A percentile compares a stretch with the other conserved stretches of the same genome.
phyloP scores from a whole-genome alignment of 2,888 invertebrate genomes.

The Lysandra coridon region DNA sequence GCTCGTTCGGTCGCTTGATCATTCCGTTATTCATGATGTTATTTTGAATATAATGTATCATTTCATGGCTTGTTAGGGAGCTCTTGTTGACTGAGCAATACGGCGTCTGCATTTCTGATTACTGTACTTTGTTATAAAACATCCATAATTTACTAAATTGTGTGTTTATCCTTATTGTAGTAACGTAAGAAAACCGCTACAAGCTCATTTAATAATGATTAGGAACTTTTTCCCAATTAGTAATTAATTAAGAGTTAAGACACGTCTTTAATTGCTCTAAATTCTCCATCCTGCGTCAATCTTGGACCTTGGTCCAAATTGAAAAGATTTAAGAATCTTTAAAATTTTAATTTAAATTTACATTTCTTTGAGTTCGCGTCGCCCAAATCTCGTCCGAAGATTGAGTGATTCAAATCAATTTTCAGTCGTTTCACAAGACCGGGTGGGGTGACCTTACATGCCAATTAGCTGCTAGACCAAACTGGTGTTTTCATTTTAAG shows the following conservation, averaged over 20 bases:
- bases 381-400: neutral
- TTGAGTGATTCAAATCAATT: neutral
- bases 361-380: neutral
- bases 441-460: slow-evolving; percentile 21
- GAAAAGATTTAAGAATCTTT: neutral
- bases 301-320: neutral
- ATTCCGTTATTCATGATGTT: slow-evolving; percentile 36
- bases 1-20: slow-evolving; percentile 36
- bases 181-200: too few species aligned
- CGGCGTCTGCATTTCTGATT: slow-evolving; percentile 11
- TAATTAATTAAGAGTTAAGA: neutral
- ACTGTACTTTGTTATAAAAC: neutral
- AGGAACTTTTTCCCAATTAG: too few species aligned
- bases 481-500: slow-evolving; percentile 26
- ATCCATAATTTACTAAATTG: too few species aligned
- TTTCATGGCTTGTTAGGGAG: slow-evolving; percentile 20
- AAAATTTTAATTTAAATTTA: too few species aligned
- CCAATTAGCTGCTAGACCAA: slow-evolving; percentile 23
- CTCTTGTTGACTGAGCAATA: neutral
- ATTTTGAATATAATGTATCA: slow-evolving; percentile 31
- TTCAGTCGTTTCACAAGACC: slow-evolving; percentile 27
- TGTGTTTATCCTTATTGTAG: too few species aligned
- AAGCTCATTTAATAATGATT: too few species aligned
- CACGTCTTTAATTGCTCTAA: neutral
- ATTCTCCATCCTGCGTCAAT: neutral